Base-by-base conservation (phyloP, 2,888 invertebrate genomes). In the Disparrhopalites patrizii region DNA sequence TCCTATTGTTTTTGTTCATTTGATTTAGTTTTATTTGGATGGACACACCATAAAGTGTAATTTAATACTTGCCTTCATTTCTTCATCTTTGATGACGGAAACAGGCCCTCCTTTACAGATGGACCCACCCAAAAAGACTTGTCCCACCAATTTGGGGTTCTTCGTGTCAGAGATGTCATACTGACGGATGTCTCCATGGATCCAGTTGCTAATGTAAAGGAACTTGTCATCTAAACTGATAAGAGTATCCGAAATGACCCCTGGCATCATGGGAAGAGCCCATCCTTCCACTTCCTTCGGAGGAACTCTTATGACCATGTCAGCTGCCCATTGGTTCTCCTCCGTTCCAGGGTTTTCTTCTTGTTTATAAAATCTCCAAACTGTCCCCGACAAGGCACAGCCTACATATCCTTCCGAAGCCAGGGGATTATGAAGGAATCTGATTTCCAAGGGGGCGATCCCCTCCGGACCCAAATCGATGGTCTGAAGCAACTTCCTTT, bases 211-310 rank as follows among this genome's bases (percentile, higher is more conserved):
- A 55, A 93, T 83, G 80, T 95, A 98, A 23, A 99, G 80, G 79
- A 85, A 97, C 76, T 87, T 87, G 80, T 98, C 98, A 78, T 99
- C 96, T 79, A 99, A 81, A 0, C 97, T 98, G 51, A 99, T 78
- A 1, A 99, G 76, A 74, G 98, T 95, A 77, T 99, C 97, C 0
- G 93, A 91, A 75, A 96, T 88, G 81, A 96, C 84, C 69, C 92
- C 90, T 78, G 89, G 85, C 81, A 93, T 85, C 73, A 85, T 81
- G 7, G 85, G 86, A 71, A 82, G 77, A 66, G 80, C 77, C 88
- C 91, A 90, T 74, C 89, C 87, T 75, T 86, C 82, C 52, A 96
- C 91, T 77, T 85, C 87, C 79, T 93, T 93, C 1, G 84, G 79
- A 20, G 89, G 89, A 68, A 96, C 81, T 77, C 88, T 85, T 73